Evolutionary conservation across 2,888 invertebrate species (phyloP), one percentile per base, ranked within the genome.

Genomic region (Chalcosyrphus nemorum): DNA sequence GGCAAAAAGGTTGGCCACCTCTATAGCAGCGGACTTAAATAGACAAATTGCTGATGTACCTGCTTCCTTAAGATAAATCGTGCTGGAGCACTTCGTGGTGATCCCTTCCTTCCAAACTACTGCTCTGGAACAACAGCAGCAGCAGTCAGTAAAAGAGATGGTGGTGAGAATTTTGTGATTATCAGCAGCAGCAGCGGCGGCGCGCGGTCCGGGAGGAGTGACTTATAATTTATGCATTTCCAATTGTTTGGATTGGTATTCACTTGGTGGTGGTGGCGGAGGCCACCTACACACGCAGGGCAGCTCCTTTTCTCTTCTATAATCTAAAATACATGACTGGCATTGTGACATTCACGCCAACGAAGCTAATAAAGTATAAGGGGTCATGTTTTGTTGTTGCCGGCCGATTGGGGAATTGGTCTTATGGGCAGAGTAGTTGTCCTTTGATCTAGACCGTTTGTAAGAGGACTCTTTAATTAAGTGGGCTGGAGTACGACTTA

Each of bases 11-110:
- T 72, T 63, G 38, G 17, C 41, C 32, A 35, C 35, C 54, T 24
- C 38, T 29, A 63, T 57, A 66, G 66, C 47, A n/a, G n/a, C n/a
- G n/a, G 77, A 68, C 61, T 82, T 78, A 84, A 80, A 84, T 80
- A 80, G 80, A 80, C 80, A 84, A 84, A 84, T 84, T 84, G 75
- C 84, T 80, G 84, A 80, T 84, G 84, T 84, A 84, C 84, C 84
- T 84, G 84, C 84, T 84, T 56, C 75, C 61, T 47, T 52, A 54
- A 80, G 84, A 84, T 80, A 84, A 75, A 84, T 84, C 84, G 84
- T 84, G 84, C 84, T 75, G 17, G 63, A 75, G 84, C 75, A 84
- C 35, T 84, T 84, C 74, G 80, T 80, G 80, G 63, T 80, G 80
- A 80, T 80, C 65, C 76, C 63, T 84, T 84, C 72, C 61, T 52